Evolutionary conservation across 2,888 invertebrate genomes (phyloP), one percentile per base, ranked within the genome.

Genomic region (Meteorus cinctellus): DNA sequence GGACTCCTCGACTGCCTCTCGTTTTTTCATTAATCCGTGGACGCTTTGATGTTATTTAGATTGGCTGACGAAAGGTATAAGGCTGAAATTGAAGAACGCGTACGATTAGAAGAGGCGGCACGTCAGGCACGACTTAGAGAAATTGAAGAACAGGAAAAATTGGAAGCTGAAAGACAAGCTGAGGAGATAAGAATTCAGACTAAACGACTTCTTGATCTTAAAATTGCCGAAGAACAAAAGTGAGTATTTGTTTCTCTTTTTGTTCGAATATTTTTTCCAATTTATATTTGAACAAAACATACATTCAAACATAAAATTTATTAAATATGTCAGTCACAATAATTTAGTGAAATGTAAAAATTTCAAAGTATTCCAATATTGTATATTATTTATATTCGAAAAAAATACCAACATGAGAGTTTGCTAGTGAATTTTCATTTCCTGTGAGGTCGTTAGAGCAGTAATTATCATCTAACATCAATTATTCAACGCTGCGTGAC

Each of bases 101-200:
- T 86, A 72, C 87, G 85, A 19, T n/a, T 85, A 62, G 81, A 86
- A 62, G 84, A 81, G 72, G 80, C 83, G 74, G 85, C 86, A 51
- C 92, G 92, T 82, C 84, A 91, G 59, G 91, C 91, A 5, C 90
- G 90, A 67, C 82, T 90, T 75, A 91, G 90, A 74, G 91, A 92
- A 90, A 89, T 91, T 78, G 85, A 85, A 36, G 91, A 91, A 78
- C 88, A 88, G 76, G 90, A 90, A 59, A 91, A 92, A 81, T 87
- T 91, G 74, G 92, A 91, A 82, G 92, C 91, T 80, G 91, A 91
- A 84, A 86, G 88, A 63, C 88, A 90, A 81, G 89, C 88, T 0
- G 92, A 92, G 81, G 91, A 91, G 76, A 91, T 90, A 4, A 89
- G 89, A 72, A 79, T 88, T 86, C 92, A 90, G 70, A 72, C 72